Conservation (phyloP, 2,113 vertebrate species). For the Sclerurus mexicanus region DNA sequence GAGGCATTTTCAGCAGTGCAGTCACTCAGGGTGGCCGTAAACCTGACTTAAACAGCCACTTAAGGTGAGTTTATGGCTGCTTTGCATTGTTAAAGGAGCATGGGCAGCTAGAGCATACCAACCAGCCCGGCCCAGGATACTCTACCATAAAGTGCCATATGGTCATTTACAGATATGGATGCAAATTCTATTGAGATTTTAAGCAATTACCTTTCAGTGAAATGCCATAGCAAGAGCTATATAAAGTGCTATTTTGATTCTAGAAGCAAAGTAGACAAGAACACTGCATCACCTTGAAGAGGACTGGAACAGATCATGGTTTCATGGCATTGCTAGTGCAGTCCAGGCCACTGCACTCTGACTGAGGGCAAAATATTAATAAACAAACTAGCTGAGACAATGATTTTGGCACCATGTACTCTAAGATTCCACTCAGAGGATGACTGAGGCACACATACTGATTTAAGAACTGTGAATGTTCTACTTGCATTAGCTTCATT, state of each 20-base stretch:
- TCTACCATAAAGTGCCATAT: background rate
- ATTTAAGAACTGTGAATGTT: background rate
- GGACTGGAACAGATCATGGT: background rate
- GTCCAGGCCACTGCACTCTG: background rate
- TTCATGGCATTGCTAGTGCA: background rate
- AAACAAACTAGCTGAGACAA: rapidly evolving
- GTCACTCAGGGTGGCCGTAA: background rate
- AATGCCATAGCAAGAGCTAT: background rate
- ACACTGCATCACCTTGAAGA: background rate
- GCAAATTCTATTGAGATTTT: background rate
- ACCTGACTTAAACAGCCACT: background rate
- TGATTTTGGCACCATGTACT: background rate
- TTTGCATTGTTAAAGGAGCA: background rate
- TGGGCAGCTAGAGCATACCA: background rate
- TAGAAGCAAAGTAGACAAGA: background rate
- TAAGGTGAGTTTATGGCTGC: background rate
- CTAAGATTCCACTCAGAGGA: background rate
- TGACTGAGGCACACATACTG: background rate
- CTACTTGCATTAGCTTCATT: background rate
- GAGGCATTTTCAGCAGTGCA: background rate
- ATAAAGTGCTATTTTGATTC: background rate
- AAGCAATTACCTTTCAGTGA: background rate
- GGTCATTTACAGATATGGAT: background rate
- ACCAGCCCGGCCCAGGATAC: background rate
- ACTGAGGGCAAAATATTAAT: background rate